Evolutionary conservation across 2,113 vertebrate species (phyloP).

Genomic region (Orthonyx spaldingii): DNA sequence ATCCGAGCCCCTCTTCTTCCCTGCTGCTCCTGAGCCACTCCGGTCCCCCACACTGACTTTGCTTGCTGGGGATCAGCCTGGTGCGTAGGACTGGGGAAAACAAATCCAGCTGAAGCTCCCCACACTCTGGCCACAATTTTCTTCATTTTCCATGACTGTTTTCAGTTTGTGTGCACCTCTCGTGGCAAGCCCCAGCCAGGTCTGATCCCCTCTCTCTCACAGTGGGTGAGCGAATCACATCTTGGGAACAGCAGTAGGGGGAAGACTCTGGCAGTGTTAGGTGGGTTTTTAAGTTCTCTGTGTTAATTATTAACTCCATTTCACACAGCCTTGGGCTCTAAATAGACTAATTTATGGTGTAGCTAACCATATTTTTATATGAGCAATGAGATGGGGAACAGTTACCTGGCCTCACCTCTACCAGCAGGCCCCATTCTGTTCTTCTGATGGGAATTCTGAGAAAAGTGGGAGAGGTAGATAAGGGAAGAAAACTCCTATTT

Average conservation of each 20-base stretch:
- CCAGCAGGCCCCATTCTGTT: neutral
- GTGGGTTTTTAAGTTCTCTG: neutral
- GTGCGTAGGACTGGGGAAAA: constrained; percentile 43
- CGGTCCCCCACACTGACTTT: neutral
- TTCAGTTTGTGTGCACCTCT: neutral
- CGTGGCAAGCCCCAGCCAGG: neutral
- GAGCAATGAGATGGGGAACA: neutral
- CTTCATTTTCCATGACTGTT: neutral
- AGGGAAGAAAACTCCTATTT: neutral
- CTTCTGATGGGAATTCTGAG: neutral
- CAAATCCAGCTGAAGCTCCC: neutral
- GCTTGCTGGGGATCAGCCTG: constrained; percentile 54
- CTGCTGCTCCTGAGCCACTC: constrained; percentile 53
- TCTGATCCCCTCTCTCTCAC: neutral
- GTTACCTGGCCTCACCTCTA: neutral
- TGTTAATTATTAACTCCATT: constrained; percentile 6
- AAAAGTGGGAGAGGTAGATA: neutral
- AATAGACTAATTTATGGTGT: neutral
- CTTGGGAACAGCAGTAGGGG: neutral
- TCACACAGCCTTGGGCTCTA: neutral
- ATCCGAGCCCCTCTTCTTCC: constrained; percentile 32
- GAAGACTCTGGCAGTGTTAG: neutral
- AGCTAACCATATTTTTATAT: constrained; percentile 27
- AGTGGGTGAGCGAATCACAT: neutral
- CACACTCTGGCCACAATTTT: neutral